A percentile compares a stretch with the other conserved stretches of the same genome.
Conservation (phyloP, 2,113 vertebrate genomes). For the Gopherus evgoodei region DNA sequence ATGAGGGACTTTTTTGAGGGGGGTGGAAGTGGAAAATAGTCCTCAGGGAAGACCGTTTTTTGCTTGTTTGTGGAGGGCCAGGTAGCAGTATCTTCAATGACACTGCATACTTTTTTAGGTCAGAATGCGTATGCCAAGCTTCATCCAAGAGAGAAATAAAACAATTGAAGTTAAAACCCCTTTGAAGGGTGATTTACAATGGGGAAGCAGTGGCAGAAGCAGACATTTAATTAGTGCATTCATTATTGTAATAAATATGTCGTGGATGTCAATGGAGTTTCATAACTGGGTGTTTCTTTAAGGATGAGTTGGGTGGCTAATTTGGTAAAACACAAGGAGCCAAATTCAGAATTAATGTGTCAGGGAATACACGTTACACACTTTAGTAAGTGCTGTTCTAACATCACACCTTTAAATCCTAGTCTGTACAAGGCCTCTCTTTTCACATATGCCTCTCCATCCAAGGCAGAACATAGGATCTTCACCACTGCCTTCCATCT, state of each 20-base stretch:
- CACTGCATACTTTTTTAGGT: not conserved
- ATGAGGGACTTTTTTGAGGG: not conserved
- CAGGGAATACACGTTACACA: not conserved
- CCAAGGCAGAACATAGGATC: not conserved
- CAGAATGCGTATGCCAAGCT: not conserved
- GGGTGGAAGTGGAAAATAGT: not conserved
- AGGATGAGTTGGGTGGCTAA: not conserved
- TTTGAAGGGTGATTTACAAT: not conserved
- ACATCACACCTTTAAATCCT: not conserved
- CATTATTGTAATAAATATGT: not conserved
- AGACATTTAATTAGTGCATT: not conserved
- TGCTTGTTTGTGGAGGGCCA: fast-evolving
- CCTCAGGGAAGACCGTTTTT: not conserved
- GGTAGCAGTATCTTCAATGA: not conserved
- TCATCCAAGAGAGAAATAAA: not conserved
- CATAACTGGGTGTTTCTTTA: not conserved
- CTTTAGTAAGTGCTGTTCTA: not conserved
- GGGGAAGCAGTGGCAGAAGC: not conserved
- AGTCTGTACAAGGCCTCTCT: fast-evolving
- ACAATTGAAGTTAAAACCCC: not conserved
- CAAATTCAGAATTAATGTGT: not conserved
- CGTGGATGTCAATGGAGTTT: not conserved
- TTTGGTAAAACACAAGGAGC: not conserved
- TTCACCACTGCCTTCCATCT: not conserved
- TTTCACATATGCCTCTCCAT: not conserved